A percentile compares a stretch with the other conserved stretches of the same genome.
Evolutionary conservation across 2,113 vertebrate genomes (phyloP).

Genomic region (Egretta garzetta): DNA sequence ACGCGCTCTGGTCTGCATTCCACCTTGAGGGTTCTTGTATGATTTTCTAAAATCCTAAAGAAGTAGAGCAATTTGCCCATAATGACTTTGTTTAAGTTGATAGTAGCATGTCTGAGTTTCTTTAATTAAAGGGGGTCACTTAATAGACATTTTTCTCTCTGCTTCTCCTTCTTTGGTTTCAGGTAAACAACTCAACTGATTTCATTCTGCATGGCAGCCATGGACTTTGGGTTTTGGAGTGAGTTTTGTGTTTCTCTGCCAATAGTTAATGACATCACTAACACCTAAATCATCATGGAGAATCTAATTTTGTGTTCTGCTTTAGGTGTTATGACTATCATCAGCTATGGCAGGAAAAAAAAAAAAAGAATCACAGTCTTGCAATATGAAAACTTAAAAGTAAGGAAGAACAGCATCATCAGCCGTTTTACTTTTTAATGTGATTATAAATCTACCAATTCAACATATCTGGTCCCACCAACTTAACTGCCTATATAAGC

Average conservation of each 20-base stretch:
- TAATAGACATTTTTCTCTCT: neutral
- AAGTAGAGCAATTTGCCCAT: neutral
- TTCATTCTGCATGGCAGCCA: neutral
- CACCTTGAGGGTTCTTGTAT: neutral
- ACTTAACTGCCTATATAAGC: neutral
- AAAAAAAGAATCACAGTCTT: neutral
- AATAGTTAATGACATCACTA: neutral
- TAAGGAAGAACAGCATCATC: neutral
- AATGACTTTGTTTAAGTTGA: neutral
- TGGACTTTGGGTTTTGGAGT: neutral
- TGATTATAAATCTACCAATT: neutral
- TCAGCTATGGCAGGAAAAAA: neutral
- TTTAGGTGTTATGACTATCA: neutral
- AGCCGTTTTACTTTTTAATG: neutral
- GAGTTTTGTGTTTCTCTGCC: neutral
- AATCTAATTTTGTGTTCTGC: neutral
- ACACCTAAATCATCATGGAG: neutral
- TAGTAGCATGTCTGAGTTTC: neutral
- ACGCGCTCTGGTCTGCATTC: neutral
- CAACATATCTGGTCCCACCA: neutral
- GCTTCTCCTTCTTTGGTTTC: neutral
- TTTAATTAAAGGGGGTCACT: neutral
- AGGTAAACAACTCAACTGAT: neutral
- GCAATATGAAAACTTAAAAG: neutral
- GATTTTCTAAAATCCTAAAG: neutral